Evolutionary conservation across 2,888 invertebrate genomes (phyloP).

Genomic region (Trichogramma evanescens): DNA sequence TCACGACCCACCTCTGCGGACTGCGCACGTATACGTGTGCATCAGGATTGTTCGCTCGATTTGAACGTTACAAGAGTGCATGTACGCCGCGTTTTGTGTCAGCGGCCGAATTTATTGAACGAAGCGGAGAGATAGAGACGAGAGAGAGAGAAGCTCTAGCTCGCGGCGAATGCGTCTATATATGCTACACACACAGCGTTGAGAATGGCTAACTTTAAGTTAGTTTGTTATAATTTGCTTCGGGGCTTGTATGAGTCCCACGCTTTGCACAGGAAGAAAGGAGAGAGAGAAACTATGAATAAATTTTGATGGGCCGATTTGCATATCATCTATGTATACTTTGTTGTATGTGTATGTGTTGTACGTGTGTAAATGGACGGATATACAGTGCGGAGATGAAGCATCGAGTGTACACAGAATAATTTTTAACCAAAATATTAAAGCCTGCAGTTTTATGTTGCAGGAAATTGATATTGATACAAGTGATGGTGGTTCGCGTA

Average conservation of each 20-base stretch:
- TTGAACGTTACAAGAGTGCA: too few species aligned
- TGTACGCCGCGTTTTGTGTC: neutral
- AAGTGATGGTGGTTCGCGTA: too few species aligned
- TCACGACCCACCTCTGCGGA: neutral
- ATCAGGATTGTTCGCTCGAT: too few species aligned
- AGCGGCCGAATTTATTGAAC: neutral
- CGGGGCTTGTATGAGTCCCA: constrained; percentile 19
- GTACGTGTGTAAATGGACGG: neutral
- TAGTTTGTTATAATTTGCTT: constrained; percentile 28
- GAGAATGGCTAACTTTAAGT: constrained; percentile 15
- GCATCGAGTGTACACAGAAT: too few species aligned
- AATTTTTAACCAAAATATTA: too few species aligned
- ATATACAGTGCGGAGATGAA: too few species aligned
- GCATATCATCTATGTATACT: constrained; percentile 26
- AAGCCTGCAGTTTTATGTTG: too few species aligned
- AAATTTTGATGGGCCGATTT: constrained; percentile 36
- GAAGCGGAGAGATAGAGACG: neutral
- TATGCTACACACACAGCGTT: too few species aligned
- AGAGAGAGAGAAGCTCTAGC: neutral
- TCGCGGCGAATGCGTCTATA: neutral
- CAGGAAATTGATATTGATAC: too few species aligned
- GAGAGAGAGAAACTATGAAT: constrained; percentile 34
- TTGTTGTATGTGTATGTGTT: neutral
- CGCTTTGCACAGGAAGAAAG: constrained; percentile 23
- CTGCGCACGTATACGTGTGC: too few species aligned